These are phyloP conservation scores for Dicycla oo DNA, from an alignment of 2,888 invertebrate species.

Conservation along the genomic window DNA sequence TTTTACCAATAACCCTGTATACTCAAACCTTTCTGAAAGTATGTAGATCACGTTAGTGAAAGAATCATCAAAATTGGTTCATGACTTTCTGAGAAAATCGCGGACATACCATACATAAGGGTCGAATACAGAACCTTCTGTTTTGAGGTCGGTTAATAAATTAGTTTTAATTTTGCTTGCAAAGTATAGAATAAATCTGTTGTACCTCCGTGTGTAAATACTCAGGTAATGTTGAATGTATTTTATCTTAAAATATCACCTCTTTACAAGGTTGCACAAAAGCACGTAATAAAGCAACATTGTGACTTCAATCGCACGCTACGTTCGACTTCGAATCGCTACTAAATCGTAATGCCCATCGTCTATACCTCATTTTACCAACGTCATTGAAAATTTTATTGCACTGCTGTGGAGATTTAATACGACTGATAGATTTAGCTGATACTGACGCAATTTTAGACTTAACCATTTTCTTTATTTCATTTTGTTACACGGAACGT, in stretches of 20 bases:
- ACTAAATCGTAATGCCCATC: slow-evolving; percentile 75
- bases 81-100: no score
- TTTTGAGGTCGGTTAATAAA: no score
- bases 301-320: slow-evolving; percentile 55
- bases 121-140: no score
- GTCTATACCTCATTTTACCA: slow-evolving; percentile 74
- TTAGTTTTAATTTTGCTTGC: no score
- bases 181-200: no score
- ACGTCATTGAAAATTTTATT: slow-evolving; percentile 79
- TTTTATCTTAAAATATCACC: not conserved
- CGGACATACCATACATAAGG: no score
- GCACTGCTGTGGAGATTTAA: slow-evolving; percentile 56
- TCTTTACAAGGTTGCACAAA: slow-evolving; percentile 39
- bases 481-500: not conserved
- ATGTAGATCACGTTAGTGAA: no score
- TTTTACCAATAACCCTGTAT: no score
- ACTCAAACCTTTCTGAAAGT: no score
- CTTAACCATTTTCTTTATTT: not conserved
- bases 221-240: no score
- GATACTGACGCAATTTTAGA: slow-evolving; percentile 23
- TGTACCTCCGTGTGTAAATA: no score
- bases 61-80: no score
- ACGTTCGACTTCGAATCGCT: slow-evolving; percentile 72
- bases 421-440: slow-evolving; percentile 54
- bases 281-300: slow-evolving; percentile 66